These are phyloP conservation scores for Sebastes schlegelii DNA, from an alignment of 2,113 vertebrate species.

Conservation along the genomic window DNA sequence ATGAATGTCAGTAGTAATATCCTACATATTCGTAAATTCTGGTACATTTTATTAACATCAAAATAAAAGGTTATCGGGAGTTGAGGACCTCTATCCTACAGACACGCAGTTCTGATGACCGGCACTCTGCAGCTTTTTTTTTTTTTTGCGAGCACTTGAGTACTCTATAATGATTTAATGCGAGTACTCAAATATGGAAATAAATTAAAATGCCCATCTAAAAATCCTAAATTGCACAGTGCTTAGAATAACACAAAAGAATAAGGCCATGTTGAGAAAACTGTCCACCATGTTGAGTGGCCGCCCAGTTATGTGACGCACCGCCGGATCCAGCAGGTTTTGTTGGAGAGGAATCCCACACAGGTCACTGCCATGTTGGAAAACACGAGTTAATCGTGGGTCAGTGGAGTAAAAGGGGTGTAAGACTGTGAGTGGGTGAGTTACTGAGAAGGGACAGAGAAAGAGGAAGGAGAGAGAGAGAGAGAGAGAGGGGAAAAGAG, in stretches of 20 bases:
- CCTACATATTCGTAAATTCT: too few species aligned
- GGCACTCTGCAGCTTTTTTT: too few species aligned
- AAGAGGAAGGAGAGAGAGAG: background rate
- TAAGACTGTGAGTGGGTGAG: background rate
- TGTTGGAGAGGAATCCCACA: conserved; percentile 7
- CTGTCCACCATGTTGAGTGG: conserved; percentile 3
- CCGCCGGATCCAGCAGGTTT: conserved; percentile 17
- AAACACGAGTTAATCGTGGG: conserved; percentile 52
- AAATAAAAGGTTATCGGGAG: too few species aligned
- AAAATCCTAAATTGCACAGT: background rate
- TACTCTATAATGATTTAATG: too few species aligned
- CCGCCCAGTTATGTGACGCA: conserved; percentile 1
- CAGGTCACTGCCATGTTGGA: conserved; percentile 31
- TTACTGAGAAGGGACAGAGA: conserved; percentile 25
- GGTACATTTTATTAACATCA: too few species aligned
- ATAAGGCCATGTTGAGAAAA: conserved; percentile 29
- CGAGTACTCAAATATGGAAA: too few species aligned
- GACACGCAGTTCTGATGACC: too few species aligned
- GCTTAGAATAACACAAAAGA: conserved; percentile 29
- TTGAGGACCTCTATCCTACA: too few species aligned
- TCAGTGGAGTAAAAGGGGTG: conserved; percentile 31
- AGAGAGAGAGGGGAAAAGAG: conserved; percentile 20
- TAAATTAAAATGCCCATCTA: too few species aligned
- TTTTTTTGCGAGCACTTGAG: too few species aligned
- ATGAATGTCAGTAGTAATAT: too few species aligned